A percentile compares a stretch with the other conserved stretches of the same genome.
These are phyloP conservation scores for Remorina albescens DNA, from an alignment of 2,797 vertebrate genomes.

Conservation along the genomic window DNA sequence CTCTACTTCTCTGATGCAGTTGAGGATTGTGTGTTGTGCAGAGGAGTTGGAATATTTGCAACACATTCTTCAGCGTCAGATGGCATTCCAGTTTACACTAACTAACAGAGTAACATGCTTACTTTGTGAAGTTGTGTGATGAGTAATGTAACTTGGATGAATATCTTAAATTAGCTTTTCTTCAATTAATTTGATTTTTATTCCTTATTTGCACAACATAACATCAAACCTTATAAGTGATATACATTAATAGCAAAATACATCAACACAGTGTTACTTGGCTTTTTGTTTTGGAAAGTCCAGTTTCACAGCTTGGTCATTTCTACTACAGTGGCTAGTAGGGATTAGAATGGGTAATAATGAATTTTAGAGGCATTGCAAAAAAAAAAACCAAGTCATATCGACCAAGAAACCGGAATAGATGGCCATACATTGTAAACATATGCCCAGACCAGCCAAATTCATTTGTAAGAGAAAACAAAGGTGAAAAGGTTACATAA, in stretches of 20 bases:
- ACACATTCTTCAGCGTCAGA: slow-evolving; percentile 61
- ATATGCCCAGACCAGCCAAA: slow-evolving; percentile 4
- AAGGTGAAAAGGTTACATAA: not conserved
- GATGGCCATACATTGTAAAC: not conserved
- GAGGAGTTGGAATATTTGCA: slow-evolving; percentile 53
- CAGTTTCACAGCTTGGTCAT: not conserved
- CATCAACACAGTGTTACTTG: not conserved
- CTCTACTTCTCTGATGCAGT: slow-evolving; percentile 59
- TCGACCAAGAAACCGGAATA: not conserved
- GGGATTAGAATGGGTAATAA: not conserved
- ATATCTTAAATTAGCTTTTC: slow-evolving; percentile 27
- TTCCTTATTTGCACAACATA: slow-evolving; percentile 1
- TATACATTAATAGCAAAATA: not conserved
- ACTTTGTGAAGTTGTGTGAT: slow-evolving; percentile 43
- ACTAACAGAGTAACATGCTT: slow-evolving; percentile 34
- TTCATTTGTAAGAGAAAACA: not conserved
- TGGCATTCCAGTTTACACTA: slow-evolving; percentile 48
- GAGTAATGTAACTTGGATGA: no score
- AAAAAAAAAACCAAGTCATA: no score
- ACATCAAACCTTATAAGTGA: slow-evolving; percentile 3
- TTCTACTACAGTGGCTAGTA: not conserved
- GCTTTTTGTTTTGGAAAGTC: not conserved
- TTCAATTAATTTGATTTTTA: slow-evolving; percentile 17
- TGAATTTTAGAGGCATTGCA: not conserved
- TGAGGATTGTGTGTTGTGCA: slow-evolving; percentile 52